Conservation (phyloP, 35 echinoderm and acorn worm species). For the Hemicentrotus pulcherrimus region DNA sequence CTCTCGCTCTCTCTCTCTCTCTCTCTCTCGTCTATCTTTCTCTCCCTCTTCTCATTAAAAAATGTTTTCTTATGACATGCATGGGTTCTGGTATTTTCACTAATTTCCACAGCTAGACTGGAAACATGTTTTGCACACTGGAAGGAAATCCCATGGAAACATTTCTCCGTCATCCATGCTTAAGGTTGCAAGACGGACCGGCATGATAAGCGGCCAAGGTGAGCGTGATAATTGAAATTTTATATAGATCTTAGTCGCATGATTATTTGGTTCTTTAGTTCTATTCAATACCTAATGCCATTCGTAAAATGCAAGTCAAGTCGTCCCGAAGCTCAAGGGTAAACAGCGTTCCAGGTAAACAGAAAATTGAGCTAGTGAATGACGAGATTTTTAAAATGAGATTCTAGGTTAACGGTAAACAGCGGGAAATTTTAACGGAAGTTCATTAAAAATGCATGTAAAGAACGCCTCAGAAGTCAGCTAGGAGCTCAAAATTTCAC, state of each 20-base stretch:
- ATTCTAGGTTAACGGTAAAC: too few species aligned
- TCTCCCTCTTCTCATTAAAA: too few species aligned
- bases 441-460: too few species aligned
- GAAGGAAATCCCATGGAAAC: background rate
- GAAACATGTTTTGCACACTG: background rate
- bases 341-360: background rate
- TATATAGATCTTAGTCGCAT: background rate
- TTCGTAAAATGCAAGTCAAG: background rate
- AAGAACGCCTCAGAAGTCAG: too few species aligned
- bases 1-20: background rate
- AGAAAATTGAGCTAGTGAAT: background rate
- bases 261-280: background rate
- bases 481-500: too few species aligned
- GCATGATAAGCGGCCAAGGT: background rate
- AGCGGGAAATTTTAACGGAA: too few species aligned
- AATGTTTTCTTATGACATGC: background rate
- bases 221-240: background rate
- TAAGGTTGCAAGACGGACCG: background rate
- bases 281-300: background rate
- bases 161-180: background rate
- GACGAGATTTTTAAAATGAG: background rate
- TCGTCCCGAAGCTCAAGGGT: background rate
- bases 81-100: background rate
- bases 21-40: background rate
- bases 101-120: background rate